phyloP scores from a whole-genome alignment of 2,113 vertebrate genomes.

The Chionomys nivalis region DNA sequence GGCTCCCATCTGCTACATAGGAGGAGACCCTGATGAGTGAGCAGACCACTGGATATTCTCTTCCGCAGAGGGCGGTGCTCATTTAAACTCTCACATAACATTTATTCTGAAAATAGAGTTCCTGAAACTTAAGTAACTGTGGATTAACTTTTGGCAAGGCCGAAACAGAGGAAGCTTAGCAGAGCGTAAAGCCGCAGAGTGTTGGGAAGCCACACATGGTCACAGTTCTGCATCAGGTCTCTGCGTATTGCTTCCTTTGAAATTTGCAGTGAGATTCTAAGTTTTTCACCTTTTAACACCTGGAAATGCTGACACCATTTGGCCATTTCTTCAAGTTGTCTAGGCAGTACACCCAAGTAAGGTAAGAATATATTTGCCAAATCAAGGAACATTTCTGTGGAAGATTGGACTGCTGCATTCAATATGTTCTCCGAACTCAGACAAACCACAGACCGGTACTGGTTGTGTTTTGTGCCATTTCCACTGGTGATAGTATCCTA shows the following conservation, averaged over 20 bases:
- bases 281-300: slow-evolving; percentile 11
- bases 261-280: slow-evolving; percentile 61
- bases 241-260: slow-evolving; percentile 37
- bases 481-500: slow-evolving; percentile 71
- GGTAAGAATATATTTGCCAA: slow-evolving; percentile 21
- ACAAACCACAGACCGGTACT: neutral
- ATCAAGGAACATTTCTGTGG: neutral
- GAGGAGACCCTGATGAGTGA: neutral
- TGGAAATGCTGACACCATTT: slow-evolving; percentile 32
- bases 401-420: slow-evolving; percentile 10
- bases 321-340: slow-evolving; percentile 39
- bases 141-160: slow-evolving; percentile 52
- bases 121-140: slow-evolving; percentile 57
- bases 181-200: neutral
- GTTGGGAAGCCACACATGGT: neutral
- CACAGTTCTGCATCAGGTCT: slow-evolving; percentile 28
- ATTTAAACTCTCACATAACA: slow-evolving; percentile 30
- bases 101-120: slow-evolving; percentile 66
- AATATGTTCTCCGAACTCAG: slow-evolving; percentile 57
- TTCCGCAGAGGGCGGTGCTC: slow-evolving; percentile 21
- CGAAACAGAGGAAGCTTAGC: neutral
- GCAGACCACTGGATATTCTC: neutral
- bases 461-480: slow-evolving; percentile 68
- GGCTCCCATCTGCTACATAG: neutral
- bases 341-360: neutral